These are phyloP conservation scores for Lepus europaeus DNA, from an alignment of 2,113 vertebrate species.

Conservation along the genomic window DNA sequence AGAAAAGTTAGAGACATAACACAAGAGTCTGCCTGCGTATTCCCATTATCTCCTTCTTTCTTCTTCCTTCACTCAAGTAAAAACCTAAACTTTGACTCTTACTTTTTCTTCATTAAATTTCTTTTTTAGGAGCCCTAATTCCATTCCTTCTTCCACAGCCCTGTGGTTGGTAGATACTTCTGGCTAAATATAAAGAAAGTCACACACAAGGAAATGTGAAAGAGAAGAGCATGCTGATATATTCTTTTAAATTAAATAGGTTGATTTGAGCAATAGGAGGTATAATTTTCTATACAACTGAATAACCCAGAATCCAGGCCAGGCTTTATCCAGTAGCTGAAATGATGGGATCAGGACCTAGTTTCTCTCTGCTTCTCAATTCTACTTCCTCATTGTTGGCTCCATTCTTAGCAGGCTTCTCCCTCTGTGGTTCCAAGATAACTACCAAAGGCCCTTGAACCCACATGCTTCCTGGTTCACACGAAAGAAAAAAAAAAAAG, in stretches of 20 bases:
- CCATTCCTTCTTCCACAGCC: background rate
- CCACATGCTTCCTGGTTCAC: background rate
- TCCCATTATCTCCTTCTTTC: background rate
- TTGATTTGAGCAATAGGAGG: background rate
- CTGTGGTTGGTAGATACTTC: background rate
- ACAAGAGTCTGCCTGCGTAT: background rate
- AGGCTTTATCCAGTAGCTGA: background rate
- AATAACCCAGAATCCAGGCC: conserved; percentile 5
- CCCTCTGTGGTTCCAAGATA: background rate
- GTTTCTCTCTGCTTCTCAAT: conserved; percentile 41
- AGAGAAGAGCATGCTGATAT: background rate
- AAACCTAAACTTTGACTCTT: conserved; percentile 19
- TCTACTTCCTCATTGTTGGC: background rate
- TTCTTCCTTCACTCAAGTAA: conserved; percentile 36
- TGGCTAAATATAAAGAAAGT: background rate
- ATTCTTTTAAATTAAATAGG: conserved; percentile 39
- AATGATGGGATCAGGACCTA: background rate
- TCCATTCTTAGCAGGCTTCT: background rate
- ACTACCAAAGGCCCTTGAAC: background rate
- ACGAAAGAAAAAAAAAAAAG: background rate
- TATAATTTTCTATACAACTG: background rate
- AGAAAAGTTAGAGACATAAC: conserved; percentile 20
- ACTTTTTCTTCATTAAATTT: background rate
- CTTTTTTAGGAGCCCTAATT: background rate
- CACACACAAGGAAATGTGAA: conserved; percentile 15